Conservation (phyloP, 2,888 invertebrate species). For the Phrixothrix hirtus region DNA sequence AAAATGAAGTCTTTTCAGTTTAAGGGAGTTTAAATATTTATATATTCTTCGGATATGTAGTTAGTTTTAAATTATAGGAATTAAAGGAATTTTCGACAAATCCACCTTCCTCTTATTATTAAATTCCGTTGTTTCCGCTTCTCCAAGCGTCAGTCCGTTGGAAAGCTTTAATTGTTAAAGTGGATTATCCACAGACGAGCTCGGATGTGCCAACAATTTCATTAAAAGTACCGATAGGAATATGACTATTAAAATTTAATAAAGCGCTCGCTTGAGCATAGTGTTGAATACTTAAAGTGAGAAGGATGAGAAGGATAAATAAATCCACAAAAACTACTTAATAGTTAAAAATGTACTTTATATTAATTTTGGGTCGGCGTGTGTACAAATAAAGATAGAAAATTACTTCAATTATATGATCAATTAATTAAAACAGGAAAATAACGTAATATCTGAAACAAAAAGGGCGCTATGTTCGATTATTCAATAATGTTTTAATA, state of each 20-base stretch:
- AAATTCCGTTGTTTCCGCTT: constrained; percentile 41
- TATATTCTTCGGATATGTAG: constrained; percentile 7
- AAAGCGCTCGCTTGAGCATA: constrained; percentile 28
- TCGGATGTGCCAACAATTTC: constrained; percentile 38
- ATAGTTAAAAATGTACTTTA: too few species aligned
- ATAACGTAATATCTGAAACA: too few species aligned
- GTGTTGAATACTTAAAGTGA: constrained; percentile 20
- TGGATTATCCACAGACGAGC: constrained; percentile 38
- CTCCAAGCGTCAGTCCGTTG: constrained; percentile 32
- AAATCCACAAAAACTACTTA: too few species aligned
- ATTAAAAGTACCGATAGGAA: constrained; percentile 39
- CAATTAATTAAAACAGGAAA: too few species aligned
- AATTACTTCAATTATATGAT: too few species aligned
- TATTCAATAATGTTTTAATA: too few species aligned
- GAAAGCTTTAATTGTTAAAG: constrained; percentile 39
- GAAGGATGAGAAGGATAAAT: constrained; percentile 10
- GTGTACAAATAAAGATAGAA: too few species aligned
- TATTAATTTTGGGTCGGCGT: too few species aligned
- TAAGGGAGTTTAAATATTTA: too few species aligned
- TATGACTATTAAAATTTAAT: constrained; percentile 40
- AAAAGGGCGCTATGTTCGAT: too few species aligned
- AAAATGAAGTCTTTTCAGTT: too few species aligned
- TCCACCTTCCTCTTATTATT: constrained; percentile 27
- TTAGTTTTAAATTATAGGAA: constrained; percentile 10
- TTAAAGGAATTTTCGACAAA: constrained; percentile 23